Base-by-base conservation (phyloP, 2,113 vertebrate genomes). In the Ptilorrhoa leucosticta region DNA sequence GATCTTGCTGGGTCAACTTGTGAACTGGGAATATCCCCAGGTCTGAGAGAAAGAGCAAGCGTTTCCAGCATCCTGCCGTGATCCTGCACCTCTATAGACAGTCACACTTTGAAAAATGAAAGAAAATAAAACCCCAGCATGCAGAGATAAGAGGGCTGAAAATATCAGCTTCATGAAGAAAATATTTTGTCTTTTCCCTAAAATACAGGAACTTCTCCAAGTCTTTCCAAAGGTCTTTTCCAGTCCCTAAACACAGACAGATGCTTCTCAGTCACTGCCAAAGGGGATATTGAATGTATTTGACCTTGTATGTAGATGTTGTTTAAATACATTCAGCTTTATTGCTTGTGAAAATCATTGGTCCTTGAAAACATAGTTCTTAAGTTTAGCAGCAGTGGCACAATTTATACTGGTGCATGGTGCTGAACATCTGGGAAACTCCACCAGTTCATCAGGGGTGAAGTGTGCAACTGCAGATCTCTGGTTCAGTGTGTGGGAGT, bases 61-160 rank as follows among this genome's bases (percentile, higher is more conserved):
- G 0, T 69, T 92, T 91, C 83, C 81, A 89, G 47, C 66, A 51
- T 91, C 75, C 72, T 89, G 75, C 66, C 3, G 1, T 68, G 85
- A 73, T 78, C 70, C 47, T 33, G 12, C 31, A 66, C 91, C 68
- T 90, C 93, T 87, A 57, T 8, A 93, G 72, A 85, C 71, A 83
- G 68, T n/a, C 0, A 0, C 44, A 60, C 47, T 94, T 86, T 50
- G 71, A 88, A 80, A 96, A 95, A 95, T 82, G 54, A 96, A 93
- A 93, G 89, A 93, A 94, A 94, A 89, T 47, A 90, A 91, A 88
- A 86, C n/a, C 69, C 81, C 54, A 93, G 87, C 58, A 69, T 65
- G 83, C 53, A 90, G 81, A 95, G 89, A 88, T 85, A 80, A 89
- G 82, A 94, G 40, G 15, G 48, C 64, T 95, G 64, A 94, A 94